phyloP scores from a whole-genome alignment of 2,113 vertebrate genomes.

The Hypocryptadius cinnamomeus region DNA sequence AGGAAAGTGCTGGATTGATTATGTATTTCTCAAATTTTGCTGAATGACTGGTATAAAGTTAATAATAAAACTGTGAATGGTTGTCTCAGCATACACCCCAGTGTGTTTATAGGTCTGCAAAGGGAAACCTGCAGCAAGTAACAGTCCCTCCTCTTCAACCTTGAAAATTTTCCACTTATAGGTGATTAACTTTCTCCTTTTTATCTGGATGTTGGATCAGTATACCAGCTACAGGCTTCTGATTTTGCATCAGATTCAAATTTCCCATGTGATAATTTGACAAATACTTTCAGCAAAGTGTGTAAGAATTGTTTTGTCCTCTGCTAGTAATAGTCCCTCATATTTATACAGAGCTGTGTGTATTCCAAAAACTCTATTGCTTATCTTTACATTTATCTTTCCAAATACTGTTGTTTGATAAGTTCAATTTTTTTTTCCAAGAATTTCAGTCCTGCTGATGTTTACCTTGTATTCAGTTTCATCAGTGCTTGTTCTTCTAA shows the following conservation, averaged over 20 bases:
- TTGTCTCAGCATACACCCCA: not conserved
- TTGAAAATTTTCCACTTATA: slow-evolving; percentile 27
- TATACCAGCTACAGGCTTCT: not conserved
- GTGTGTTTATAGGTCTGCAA: not conserved
- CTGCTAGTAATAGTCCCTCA: not conserved
- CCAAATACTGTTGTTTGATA: not conserved
- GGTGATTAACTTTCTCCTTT: not conserved
- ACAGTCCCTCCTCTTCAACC: not conserved
- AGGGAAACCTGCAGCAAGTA: not conserved
- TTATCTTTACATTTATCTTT: slow-evolving; percentile 6
- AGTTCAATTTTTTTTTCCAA: not conserved
- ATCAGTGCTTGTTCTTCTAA: not conserved
- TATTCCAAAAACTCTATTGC: not conserved
- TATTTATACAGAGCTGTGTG: not conserved
- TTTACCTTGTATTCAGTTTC: slow-evolving; percentile 26
- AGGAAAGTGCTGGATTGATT: not conserved
- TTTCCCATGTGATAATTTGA: not conserved
- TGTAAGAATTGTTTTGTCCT: not conserved
- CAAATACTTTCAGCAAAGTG: not conserved
- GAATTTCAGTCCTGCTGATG: slow-evolving; percentile 6
- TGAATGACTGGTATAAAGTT: not conserved
- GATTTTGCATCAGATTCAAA: not conserved
- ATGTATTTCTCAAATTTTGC: not conserved
- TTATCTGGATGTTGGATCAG: not conserved
- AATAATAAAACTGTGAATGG: not conserved